Conservation (phyloP, 2,113 vertebrate genomes). For the Tinamus guttatus region DNA sequence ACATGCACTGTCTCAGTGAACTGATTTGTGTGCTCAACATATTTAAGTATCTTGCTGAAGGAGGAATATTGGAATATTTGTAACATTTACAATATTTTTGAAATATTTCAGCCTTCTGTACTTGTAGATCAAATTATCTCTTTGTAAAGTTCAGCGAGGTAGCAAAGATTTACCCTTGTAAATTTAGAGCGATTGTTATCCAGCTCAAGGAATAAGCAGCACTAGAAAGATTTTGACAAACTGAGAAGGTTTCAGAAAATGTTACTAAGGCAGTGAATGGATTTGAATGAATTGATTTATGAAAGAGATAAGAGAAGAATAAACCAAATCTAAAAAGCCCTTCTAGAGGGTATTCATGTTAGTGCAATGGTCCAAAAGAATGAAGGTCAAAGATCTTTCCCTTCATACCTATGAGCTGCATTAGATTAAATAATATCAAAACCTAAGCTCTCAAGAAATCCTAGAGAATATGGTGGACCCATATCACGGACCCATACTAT, state of each 20-base stretch:
- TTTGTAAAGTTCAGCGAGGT: background rate
- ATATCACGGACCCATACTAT: background rate
- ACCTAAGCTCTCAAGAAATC: background rate
- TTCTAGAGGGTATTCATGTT: background rate
- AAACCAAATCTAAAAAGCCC: background rate
- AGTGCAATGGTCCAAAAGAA: background rate
- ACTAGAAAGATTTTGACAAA: background rate
- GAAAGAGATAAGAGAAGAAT: background rate
- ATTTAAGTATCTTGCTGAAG: background rate
- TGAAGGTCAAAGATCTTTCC: background rate
- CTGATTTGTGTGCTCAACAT: background rate
- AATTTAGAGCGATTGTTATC: background rate
- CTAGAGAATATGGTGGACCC: background rate
- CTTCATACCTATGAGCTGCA: background rate
- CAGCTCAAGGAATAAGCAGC: background rate
- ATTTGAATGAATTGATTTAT: background rate
- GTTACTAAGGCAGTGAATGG: accelerated
- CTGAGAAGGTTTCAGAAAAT: background rate
- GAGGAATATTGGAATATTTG: background rate
- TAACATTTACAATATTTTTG: background rate
- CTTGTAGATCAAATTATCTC: background rate
- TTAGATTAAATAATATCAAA: background rate
- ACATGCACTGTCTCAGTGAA: too few species aligned
- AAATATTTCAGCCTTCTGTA: background rate
- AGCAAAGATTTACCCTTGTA: background rate